phyloP scores from a whole-genome alignment of 1,140 invertebrate species.

The Penaeus chinensis region DNA sequence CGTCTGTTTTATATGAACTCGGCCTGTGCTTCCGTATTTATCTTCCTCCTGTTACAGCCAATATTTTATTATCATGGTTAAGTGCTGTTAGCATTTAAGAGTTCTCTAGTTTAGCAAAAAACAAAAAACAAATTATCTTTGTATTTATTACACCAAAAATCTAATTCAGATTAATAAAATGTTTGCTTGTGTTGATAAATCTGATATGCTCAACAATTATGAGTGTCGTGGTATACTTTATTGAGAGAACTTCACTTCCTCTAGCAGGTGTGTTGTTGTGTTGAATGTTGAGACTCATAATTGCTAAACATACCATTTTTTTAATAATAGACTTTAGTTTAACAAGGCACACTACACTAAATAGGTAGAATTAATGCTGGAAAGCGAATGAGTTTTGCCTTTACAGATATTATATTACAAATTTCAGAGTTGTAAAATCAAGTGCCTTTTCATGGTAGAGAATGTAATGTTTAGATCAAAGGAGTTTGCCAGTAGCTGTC shows the following conservation, averaged over 20 bases:
- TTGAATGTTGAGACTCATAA: conserved; percentile 8
- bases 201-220: conserved; percentile 28
- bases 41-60: conserved; percentile 38
- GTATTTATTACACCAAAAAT: conserved; percentile 33
- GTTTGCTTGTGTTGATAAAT: conserved; percentile 43
- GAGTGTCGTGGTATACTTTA: neutral
- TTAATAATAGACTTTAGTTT: conserved; percentile 9
- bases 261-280: conserved; percentile 5
- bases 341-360: conserved; percentile 24
- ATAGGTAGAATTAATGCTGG: neutral
- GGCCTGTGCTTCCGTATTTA: conserved; percentile 51
- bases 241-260: too few species aligned
- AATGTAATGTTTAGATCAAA: conserved; percentile 50
- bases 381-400: conserved; percentile 6
- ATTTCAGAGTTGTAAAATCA: conserved; percentile 54
- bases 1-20: conserved; percentile 9
- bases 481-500: conserved; percentile 54
- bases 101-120: conserved; percentile 48
- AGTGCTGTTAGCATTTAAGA: conserved; percentile 39
- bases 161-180: conserved; percentile 21
- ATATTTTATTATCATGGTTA: conserved; percentile 49
- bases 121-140: conserved; percentile 21
- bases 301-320: neutral
- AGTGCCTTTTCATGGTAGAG: conserved; percentile 55
- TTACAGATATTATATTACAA: conserved; percentile 5